Evolutionary conservation across 1,140 invertebrate genomes (phyloP).

Genomic region (Aphelenchoides fujianensis): DNA sequence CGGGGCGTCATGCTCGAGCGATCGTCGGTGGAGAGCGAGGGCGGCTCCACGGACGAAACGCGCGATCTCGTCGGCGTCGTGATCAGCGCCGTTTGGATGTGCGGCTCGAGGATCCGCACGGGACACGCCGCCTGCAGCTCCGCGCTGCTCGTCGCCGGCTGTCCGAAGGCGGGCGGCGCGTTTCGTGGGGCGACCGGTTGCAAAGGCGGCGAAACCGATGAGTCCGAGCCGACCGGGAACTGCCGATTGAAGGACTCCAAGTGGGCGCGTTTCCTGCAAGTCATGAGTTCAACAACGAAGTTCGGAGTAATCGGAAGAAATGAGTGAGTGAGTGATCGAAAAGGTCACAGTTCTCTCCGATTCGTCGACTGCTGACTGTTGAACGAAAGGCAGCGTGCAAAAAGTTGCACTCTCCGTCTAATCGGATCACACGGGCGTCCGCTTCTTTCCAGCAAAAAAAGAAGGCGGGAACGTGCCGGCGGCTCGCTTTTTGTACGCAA

Average conservation of each 20-base stretch:
- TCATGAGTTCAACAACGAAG: not conserved
- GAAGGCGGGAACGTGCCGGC: too few species aligned
- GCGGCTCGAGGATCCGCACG: slow-evolving; percentile 12
- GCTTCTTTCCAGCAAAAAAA: too few species aligned
- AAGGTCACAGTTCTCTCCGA: too few species aligned
- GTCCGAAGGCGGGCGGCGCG: not conserved
- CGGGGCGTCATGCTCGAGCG: not conserved
- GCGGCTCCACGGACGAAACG: not conserved
- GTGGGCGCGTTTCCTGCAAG: slow-evolving; percentile 3
- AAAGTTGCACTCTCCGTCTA: too few species aligned
- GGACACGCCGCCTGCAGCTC: slow-evolving; percentile 9
- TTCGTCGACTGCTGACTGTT: too few species aligned
- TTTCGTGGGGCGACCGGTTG: not conserved
- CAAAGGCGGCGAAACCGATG: not conserved
- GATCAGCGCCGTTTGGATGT: not conserved
- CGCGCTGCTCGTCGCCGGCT: not conserved
- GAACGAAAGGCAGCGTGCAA: too few species aligned
- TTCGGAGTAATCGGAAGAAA: too few species aligned
- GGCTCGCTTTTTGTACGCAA: too few species aligned
- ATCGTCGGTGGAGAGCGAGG: not conserved
- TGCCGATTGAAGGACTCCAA: not conserved
- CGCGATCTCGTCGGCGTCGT: slow-evolving; percentile 3
- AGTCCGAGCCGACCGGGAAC: not conserved
- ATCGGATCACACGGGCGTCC: slow-evolving; percentile 1
- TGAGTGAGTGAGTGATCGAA: too few species aligned